phyloP scores from a whole-genome alignment of 2,888 invertebrate species.

The Palloptera scutellata region DNA sequence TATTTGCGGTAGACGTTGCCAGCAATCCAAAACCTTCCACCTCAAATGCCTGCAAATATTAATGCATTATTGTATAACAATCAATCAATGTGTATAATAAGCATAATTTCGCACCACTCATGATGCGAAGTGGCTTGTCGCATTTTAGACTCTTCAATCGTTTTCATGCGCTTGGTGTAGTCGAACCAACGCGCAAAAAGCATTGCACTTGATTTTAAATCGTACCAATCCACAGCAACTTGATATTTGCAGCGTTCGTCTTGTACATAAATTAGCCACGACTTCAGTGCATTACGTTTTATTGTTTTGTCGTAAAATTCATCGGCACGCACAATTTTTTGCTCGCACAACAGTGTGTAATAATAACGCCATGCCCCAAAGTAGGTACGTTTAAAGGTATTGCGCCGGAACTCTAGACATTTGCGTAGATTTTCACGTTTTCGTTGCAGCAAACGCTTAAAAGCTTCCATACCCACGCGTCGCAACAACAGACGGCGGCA shows the following conservation, averaged over 20 bases:
- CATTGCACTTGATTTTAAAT: constrained; percentile 69
- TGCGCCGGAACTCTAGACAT: constrained; percentile 65
- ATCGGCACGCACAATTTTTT: constrained; percentile 69
- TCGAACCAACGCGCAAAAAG: constrained; percentile 67
- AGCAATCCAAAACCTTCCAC: constrained; percentile 67
- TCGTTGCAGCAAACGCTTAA: constrained; percentile 55
- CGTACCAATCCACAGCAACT: constrained; percentile 77
- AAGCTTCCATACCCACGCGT: constrained; percentile 58
- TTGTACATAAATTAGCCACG: constrained; percentile 63
- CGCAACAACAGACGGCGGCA: constrained; percentile 59
- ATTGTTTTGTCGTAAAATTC: constrained; percentile 67
- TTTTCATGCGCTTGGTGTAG: constrained; percentile 63
- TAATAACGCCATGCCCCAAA: constrained; percentile 68
- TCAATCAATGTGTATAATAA: background rate
- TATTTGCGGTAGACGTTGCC: constrained; percentile 73
- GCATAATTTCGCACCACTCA: constrained; percentile 54
- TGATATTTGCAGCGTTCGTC: constrained; percentile 67
- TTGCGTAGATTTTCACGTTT: constrained; percentile 62
- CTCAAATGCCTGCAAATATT: constrained; percentile 57
- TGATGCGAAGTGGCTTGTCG: constrained; percentile 61
- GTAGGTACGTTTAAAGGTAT: constrained; percentile 65
- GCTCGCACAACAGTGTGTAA: constrained; percentile 66
- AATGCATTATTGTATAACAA: background rate
- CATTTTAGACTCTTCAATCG: constrained; percentile 65
- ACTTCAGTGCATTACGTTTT: constrained; percentile 64